Conservation (phyloP, 2,113 vertebrate species). For the Corydoras sp. region DNA sequence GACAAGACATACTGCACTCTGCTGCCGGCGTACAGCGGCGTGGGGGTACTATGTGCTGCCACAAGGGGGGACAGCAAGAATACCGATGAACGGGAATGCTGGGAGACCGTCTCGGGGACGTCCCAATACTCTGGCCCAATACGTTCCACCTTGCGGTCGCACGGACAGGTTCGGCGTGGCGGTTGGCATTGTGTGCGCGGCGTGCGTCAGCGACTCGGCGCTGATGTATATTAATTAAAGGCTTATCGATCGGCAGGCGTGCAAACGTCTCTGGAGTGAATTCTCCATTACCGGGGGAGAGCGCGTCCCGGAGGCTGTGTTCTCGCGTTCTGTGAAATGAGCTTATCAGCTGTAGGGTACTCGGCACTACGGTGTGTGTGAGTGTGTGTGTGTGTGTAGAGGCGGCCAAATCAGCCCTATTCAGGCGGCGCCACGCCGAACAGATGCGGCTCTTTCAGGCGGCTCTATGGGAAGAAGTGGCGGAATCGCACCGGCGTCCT, state of each 20-base stretch:
- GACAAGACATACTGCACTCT: too few species aligned
- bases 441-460: background rate
- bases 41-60: too few species aligned
- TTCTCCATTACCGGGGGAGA: slow-evolving; percentile 28
- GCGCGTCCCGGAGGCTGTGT: slow-evolving; percentile 17
- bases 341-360: slow-evolving; percentile 15
- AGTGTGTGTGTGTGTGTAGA: background rate
- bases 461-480: background rate
- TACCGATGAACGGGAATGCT: too few species aligned
- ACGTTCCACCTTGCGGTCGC: too few species aligned
- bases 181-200: background rate
- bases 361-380: slow-evolving; percentile 8
- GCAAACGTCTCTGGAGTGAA: slow-evolving; percentile 20
- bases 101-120: too few species aligned
- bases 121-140: too few species aligned
- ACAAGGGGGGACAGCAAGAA: too few species aligned
- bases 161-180: too few species aligned
- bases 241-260: slow-evolving; percentile 25
- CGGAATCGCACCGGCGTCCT: background rate
- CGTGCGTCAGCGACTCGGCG: background rate
- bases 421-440: slow-evolving; percentile 22
- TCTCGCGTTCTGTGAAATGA: slow-evolving; percentile 23
- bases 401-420: slow-evolving; percentile 28
- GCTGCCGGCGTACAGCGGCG: too few species aligned
- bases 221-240: slow-evolving; percentile 29